Evolutionary conservation across 1,140 invertebrate genomes (phyloP).

Genomic region (Magallana gigas): DNA sequence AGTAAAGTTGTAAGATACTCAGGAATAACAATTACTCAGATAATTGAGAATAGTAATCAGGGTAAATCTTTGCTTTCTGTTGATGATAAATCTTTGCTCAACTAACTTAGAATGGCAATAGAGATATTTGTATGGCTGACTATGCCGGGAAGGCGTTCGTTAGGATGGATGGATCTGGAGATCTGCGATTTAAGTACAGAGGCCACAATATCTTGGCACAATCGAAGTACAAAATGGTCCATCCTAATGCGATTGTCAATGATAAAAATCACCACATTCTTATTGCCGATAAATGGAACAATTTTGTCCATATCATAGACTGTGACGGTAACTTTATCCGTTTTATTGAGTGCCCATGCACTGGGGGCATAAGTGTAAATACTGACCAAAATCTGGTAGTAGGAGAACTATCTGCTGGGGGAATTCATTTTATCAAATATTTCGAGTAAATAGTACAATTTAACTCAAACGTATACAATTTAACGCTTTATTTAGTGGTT

Average conservation of each 20-base stretch:
- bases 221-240: background rate
- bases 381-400: background rate
- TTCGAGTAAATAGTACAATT: background rate
- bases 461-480: no score
- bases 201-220: background rate
- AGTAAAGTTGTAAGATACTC: background rate
- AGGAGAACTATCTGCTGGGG: background rate
- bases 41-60: background rate
- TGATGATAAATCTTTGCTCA: background rate
- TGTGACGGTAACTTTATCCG: background rate
- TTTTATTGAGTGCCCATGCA: background rate
- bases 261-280: background rate
- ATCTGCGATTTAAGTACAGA: background rate
- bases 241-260: background rate
- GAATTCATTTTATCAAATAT: background rate
- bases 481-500: no score
- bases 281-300: background rate
- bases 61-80: background rate
- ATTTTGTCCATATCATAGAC: background rate
- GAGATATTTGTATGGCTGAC: background rate
- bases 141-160: background rate
- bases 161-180: background rate
- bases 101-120: background rate
- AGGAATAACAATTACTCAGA: background rate
- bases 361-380: background rate